phyloP scores from a whole-genome alignment of 2,113 vertebrate species.

The Zosterops borbonicus region DNA sequence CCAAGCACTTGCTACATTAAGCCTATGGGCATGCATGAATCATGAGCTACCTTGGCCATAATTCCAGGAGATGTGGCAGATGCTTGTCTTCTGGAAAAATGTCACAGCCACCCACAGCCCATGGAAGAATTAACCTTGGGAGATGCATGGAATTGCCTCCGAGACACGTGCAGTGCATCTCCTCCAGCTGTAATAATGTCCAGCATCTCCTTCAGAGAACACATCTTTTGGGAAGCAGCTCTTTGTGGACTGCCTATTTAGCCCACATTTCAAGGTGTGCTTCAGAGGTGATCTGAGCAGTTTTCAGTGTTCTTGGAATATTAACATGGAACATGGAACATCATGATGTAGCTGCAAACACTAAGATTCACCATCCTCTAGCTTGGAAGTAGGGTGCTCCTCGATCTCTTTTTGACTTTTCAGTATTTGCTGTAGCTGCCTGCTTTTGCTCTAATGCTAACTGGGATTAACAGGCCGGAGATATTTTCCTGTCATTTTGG shows the following conservation, averaged over 20 bases:
- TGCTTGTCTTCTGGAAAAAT: slow-evolving; percentile 34
- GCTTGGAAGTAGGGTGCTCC: neutral
- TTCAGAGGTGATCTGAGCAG: neutral
- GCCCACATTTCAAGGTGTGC: neutral
- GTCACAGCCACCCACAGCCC: slow-evolving; percentile 3
- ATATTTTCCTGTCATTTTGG: slow-evolving; percentile 47
- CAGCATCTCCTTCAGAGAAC: neutral
- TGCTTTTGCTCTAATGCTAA: neutral
- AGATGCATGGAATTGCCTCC: neutral
- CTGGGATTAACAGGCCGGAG: slow-evolving; percentile 22
- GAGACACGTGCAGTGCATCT: neutral
- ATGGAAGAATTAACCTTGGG: slow-evolving; percentile 28
- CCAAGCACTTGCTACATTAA: neutral
- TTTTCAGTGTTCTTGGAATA: neutral
- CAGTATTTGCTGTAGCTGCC: neutral
- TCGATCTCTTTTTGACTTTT: neutral
- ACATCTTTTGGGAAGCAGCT: neutral
- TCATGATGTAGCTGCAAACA: neutral
- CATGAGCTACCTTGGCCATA: slow-evolving; percentile 33
- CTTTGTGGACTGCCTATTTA: neutral
- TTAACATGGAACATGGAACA: neutral
- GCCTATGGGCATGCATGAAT: slow-evolving; percentile 1
- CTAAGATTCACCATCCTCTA: neutral
- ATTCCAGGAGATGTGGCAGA: slow-evolving; percentile 36
- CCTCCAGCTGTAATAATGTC: neutral